Percentiles rank a stretch among this genome's conserved stretches.
Conservation (phyloP, 2,888 invertebrate genomes). For the Clusia tigrina region DNA sequence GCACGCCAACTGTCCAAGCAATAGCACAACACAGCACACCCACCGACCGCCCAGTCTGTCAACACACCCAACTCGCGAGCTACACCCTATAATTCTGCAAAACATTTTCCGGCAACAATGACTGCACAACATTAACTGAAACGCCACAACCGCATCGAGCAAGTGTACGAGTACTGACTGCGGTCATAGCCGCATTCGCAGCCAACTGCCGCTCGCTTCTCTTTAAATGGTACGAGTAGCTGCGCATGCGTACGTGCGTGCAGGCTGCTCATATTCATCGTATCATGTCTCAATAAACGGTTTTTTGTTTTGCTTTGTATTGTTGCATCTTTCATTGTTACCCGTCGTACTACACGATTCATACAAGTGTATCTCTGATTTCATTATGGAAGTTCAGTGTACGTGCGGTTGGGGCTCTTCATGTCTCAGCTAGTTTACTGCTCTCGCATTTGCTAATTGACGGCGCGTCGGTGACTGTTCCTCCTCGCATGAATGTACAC, state of each 20-base stretch:
- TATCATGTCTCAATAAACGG: neutral
- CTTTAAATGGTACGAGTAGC: neutral
- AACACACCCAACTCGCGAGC: no score
- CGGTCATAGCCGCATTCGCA: no score
- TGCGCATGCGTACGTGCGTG: neutral
- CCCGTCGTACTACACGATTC: no score
- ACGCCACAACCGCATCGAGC: no score
- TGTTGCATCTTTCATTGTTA: no score
- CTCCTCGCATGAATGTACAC: no score
- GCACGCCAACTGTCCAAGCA: no score
- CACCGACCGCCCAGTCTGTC: no score
- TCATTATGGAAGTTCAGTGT: neutral
- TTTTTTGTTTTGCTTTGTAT: neutral
- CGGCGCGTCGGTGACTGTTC: neutral
- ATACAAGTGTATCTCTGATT: no score
- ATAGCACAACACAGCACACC: no score
- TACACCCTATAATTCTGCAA: neutral
- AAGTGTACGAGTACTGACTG: neutral
- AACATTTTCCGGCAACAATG: neutral
- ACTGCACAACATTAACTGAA: neutral
- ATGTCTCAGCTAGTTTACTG: neutral
- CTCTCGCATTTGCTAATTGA: neutral
- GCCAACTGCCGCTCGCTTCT: no score
- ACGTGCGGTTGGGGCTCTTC: neutral
- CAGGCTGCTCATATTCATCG: no score